Evolutionary conservation across 1,140 invertebrate genomes (phyloP), one percentile per base, ranked within the genome.

Genomic region (Ptiloglossa arizonensis): DNA sequence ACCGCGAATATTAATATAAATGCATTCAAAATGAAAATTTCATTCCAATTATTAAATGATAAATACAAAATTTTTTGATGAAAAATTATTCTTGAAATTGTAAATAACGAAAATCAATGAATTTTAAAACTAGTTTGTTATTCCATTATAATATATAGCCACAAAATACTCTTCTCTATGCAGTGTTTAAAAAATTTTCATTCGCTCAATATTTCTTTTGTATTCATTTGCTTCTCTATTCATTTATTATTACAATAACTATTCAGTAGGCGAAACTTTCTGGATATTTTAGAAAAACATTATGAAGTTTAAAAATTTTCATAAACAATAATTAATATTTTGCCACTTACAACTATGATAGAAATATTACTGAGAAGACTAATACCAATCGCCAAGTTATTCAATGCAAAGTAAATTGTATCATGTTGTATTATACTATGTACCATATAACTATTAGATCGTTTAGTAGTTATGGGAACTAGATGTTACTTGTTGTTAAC

Each of bases 351-450:
- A 71, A 80, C 50, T 63, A 76, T 59, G n/a, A n/a, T 54, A 72
- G 9, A 62, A 66, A 71, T 38, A 59, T 66, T 83, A 38, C 48
- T 48, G 57, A 77, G 35, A 74, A 74, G 38, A 35, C 57, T 78
- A 71, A 63, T 50, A 35, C 63, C 57, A 74, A 81, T 78, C 52
- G 64, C 60, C 67, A 81, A 81, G 69, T 81, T 85, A 85, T 66
- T 84, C 64, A 74, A 78, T 80, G 44, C 73, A 84, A 83, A 79
- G 29, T 62, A 71, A 79, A 85, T 86, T 85, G 83, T 86, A 86
- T 72, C 80, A 75, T 80, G 81, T 86, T 89, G 87, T 89, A 87
- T 54, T 76, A 89, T 86, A 87, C 64, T 79, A 79, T 86, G 80
- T 88, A 87, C 62, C 66, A 87, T 87, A 88, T 80, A 74, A 85